Evolutionary conservation across 1,140 invertebrate genomes (phyloP).

Genomic region (Drosophila jambulina): DNA sequence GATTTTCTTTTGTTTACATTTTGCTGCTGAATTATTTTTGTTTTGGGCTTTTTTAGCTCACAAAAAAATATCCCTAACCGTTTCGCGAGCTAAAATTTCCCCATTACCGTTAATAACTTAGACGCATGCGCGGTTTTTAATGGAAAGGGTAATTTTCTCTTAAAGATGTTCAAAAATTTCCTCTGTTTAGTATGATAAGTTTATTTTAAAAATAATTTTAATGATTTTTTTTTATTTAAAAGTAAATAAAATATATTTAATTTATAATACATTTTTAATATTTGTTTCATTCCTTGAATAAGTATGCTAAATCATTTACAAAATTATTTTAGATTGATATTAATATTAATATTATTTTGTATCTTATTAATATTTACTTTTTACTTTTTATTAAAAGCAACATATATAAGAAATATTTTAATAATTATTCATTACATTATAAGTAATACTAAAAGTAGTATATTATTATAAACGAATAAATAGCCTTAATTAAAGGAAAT

Average conservation of each 20-base stretch:
- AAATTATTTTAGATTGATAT: no score
- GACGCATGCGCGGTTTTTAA: constrained; percentile 59
- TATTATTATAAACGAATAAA: no score
- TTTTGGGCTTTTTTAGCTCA: constrained; percentile 66
- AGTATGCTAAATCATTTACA: no score
- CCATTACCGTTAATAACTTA: constrained; percentile 40
- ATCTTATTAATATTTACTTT: no score
- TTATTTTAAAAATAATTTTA: neutral
- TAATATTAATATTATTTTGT: no score
- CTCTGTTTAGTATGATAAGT: neutral
- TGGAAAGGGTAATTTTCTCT: constrained; percentile 36
- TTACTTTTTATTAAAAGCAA: no score
- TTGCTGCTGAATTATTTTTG: constrained; percentile 29
- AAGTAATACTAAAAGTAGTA: no score
- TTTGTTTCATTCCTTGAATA: no score
- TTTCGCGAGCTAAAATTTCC: constrained; percentile 20
- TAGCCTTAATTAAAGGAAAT: no score
- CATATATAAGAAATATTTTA: no score
- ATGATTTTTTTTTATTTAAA: neutral
- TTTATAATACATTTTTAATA: neutral
- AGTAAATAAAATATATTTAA: neutral
- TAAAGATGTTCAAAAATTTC: constrained; percentile 13
- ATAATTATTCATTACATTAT: no score
- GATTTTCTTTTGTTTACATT: constrained; percentile 54
- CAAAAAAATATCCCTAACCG: constrained; percentile 35